Base-by-base conservation (phyloP, 2,888 invertebrate species). In the Brenthis hecate region DNA sequence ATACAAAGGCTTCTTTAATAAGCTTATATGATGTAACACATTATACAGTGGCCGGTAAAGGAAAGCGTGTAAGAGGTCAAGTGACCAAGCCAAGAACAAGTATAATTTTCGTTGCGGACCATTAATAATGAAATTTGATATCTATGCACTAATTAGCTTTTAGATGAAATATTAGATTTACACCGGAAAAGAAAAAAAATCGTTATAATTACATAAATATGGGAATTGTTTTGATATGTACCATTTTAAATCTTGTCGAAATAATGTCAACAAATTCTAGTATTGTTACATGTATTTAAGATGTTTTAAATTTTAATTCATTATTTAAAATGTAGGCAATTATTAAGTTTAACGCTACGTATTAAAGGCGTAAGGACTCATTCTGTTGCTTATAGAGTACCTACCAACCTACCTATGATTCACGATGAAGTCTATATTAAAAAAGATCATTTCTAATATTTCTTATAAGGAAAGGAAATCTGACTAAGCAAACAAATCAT, bases 41-140 rank as follows among this genome's bases (percentile, higher is more conserved):
- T 70, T 60, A 62, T 16, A n/a, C 62, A 36, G 51, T 62, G 62
- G 55, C 56, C 57, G 61, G 72, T 66, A 68, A 73, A 73, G 54
- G 74, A 81, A 81, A 81, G 77, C 73, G 79, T 73, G 78, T 72
- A 77, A 75, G 78, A 80, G 83, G 82, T 81, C 82, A 81, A 65
- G 68, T 70, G 72, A 66, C 53, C 50, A n/a, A 28, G 50, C n/a
- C n/a, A 16, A 50, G 28, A 50, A 60, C 32, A 64, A 56, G 58
- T 67, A 56, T 58, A 56, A 57, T 62, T 43, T 56, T 28, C 54
- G 72, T 66, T 51, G 47, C 60, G 62, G 50, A 65, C 65, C 62
- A 66, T 61, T 69, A 65, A 62, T 54, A 36, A 56, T 65, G 70
- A 66, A 69, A 74, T 47, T 61, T 66, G 69, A 73, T 68, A 66